Base-by-base conservation (phyloP, 2,888 invertebrate genomes). In the Arrhopalites spinosus region DNA sequence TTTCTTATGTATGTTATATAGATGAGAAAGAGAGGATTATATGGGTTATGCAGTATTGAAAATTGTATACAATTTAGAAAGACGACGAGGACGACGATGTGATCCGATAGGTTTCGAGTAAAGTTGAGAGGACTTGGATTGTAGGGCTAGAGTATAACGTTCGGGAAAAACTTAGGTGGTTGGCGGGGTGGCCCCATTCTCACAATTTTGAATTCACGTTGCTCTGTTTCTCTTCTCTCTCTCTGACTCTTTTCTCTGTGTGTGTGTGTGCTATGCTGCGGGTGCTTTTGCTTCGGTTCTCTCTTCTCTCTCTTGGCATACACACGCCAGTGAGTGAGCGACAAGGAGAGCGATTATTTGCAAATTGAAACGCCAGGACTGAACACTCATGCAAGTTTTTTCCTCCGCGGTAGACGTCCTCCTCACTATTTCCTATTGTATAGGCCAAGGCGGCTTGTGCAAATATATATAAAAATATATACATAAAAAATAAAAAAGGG, bases 151-250 rank as follows among this genome's bases (percentile, higher is more conserved):
- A 45, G 20, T 3, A 5, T n/a, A n/a, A n/a, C n/a, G 2, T 53
- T 20, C 2, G 29, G 15, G 29, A 61, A 63, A 66, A 59, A 61
- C 43, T 56, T 59, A 61, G 71, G 71, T 71, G 71, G 71, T 70
- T 70, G 69, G 69, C 69, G 69, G n/a, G 69, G 53, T 69, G 59
- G 30, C 59, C 61, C 59, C 59, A 43, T 71, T 71, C 59, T 71
- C 71, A 56, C 69, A 69, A 69, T 70, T 71, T 61, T 27, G 71
- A 45, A 43, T 59, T 59, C 71, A 71, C 71, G 43, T 59, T 71
- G n/a, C 61, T 71, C 8, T 25, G 3, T 30, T 23, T 71, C 59
- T 56, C 36, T n/a, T 70, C 56, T 70, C 59, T n/a, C 50, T 50
- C 56, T 56, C 17, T 56, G 30, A n/a, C n/a, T 56, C 36, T 56